Conservation (phyloP, 2,113 vertebrate genomes). For the Aspidoscelis tigris region DNA sequence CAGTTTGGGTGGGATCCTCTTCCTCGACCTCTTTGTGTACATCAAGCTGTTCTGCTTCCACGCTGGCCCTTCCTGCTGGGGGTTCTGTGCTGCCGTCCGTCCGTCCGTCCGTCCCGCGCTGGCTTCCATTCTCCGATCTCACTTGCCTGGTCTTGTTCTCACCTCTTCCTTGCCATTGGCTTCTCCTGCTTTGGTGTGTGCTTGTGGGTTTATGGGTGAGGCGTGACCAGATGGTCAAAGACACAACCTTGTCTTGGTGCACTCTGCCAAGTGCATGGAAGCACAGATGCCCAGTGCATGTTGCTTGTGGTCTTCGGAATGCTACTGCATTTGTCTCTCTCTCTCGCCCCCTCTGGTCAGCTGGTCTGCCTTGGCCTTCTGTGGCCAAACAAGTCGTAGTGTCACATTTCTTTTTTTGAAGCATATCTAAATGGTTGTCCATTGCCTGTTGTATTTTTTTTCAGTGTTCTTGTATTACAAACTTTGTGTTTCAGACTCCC, state of each 20-base stretch:
- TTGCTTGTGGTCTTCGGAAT: conserved; percentile 34
- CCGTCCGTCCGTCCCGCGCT: conserved; percentile 21
- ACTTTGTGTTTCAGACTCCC: conserved; percentile 27
- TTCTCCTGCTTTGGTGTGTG: conserved; percentile 55
- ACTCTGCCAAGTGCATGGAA: conserved; percentile 47
- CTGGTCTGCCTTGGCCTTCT: conserved; percentile 5
- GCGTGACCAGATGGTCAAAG: not conserved
- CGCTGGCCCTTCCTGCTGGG: conserved; percentile 32
- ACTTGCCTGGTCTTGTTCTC: conserved; percentile 52
- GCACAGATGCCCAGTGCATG: conserved; percentile 59
- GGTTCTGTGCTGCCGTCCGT: not conserved
- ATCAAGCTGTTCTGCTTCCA: conserved; percentile 47
- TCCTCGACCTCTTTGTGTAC: conserved; percentile 35
- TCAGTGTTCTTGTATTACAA: conserved; percentile 14
- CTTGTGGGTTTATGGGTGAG: conserved; percentile 33
- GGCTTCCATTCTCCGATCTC: conserved; percentile 19
- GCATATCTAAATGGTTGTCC: not conserved
- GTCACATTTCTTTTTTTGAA: conserved; percentile 24
- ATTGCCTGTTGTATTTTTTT: conserved; percentile 3
- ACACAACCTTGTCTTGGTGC: conserved; percentile 34
- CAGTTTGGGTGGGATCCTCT: conserved; percentile 11
- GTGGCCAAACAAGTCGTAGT: not conserved
- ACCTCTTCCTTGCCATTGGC: conserved; percentile 48
- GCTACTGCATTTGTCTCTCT: conserved; percentile 26
- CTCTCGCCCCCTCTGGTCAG: not conserved